A percentile compares a stretch with the other conserved stretches of the same genome.
phyloP scores from a whole-genome alignment of 2,888 invertebrate genomes.

The Electrophaes corylata region DNA sequence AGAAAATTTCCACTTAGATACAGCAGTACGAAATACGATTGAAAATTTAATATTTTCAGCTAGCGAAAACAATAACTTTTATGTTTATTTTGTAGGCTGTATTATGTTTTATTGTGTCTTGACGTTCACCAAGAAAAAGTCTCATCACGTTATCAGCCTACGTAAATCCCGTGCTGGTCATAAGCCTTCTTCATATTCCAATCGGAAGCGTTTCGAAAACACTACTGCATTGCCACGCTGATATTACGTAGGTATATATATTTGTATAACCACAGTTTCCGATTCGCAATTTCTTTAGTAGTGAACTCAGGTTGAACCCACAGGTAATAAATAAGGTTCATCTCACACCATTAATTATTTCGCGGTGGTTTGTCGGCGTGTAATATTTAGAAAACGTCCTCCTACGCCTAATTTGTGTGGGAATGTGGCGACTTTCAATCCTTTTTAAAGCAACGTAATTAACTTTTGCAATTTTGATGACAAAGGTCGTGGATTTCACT shows the following conservation, averaged over 20 bases:
- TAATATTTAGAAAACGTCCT: constrained; percentile 65
- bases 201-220: too few species aligned
- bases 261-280: constrained; percentile 21
- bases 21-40: constrained; percentile 11
- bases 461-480: constrained; percentile 53
- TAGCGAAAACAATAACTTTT: not conserved
- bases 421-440: constrained; percentile 44
- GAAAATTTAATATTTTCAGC: constrained; percentile 19
- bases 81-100: constrained; percentile 1
- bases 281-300: constrained; percentile 34
- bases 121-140: not conserved
- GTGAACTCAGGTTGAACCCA: constrained; percentile 31
- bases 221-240: too few species aligned
- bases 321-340: constrained; percentile 51
- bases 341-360: constrained; percentile 60
- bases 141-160: too few species aligned
- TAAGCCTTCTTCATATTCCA: too few species aligned
- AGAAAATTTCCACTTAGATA: constrained; percentile 21
- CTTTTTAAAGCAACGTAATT: constrained; percentile 49
- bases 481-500: constrained; percentile 39
- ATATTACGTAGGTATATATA: too few species aligned
- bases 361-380: constrained; percentile 50
- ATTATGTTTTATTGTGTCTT: not conserved
- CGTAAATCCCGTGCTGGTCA: too few species aligned
- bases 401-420: constrained; percentile 59